Evolutionary conservation across 2,797 vertebrate species (phyloP).

Genomic region (Bryconaethiops microstoma): DNA sequence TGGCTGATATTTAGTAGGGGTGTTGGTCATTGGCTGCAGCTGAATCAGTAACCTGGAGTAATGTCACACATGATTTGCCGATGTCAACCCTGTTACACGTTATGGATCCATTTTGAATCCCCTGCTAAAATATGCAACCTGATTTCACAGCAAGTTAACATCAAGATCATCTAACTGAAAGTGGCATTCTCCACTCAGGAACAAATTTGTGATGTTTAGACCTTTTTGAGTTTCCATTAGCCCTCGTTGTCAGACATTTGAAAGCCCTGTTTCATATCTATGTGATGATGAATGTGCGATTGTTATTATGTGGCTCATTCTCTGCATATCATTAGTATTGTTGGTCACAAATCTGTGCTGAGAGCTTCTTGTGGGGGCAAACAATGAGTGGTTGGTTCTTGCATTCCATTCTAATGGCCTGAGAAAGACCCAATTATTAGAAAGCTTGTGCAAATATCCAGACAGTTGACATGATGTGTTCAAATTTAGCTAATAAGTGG

Average conservation of each 20-base stretch:
- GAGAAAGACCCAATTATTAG: slow-evolving; percentile 19
- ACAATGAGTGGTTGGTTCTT: slow-evolving; percentile 25
- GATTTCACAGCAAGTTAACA: slow-evolving; percentile 19
- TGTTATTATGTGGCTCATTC: slow-evolving; percentile 1
- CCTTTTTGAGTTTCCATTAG: background rate
- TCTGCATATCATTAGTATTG: background rate
- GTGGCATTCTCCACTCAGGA: background rate
- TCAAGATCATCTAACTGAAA: slow-evolving; percentile 6
- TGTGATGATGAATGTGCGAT: background rate
- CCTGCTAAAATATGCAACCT: background rate
- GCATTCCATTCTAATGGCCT: slow-evolving; percentile 15
- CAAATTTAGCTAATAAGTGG: background rate
- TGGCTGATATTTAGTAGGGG: slow-evolving; percentile 32
- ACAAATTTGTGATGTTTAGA: background rate
- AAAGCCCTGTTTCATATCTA: background rate
- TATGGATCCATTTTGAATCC: background rate
- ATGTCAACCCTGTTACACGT: slow-evolving; percentile 1
- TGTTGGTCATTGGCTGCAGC: slow-evolving; percentile 2
- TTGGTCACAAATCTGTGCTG: slow-evolving; percentile 32
- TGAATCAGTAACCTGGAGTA: slow-evolving; percentile 3
- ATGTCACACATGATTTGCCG: background rate
- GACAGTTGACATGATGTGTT: slow-evolving; percentile 1
- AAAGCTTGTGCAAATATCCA: slow-evolving; percentile 2
- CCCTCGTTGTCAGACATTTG: background rate
- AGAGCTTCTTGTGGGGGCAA: slow-evolving; percentile 5